Evolutionary conservation across 2,797 vertebrate species (phyloP), one percentile per base, ranked within the genome.

Genomic region (Gastrophryne carolinensis): DNA sequence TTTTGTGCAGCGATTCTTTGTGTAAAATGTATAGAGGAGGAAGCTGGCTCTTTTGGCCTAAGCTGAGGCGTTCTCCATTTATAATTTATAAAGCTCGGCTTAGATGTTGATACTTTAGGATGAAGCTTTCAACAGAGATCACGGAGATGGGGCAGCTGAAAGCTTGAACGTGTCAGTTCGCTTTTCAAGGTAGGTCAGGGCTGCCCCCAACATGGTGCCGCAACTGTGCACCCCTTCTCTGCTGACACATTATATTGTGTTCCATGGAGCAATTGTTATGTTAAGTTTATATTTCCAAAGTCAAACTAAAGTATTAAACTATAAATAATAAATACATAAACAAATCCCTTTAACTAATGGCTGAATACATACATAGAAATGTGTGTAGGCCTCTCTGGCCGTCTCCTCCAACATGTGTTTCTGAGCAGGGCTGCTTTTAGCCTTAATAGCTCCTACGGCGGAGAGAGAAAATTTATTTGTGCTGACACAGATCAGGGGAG

Each of bases 51-150:
- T 61, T 29, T 61, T 41, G 12, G 10, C 27, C 41, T 49, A 15
- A 60, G 52, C 61, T 52, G 69, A 34, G 54, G 56, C 41, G 32
- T 72, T 50, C 39, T 61, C 69, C 69, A 61, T 72, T 37, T 61
- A 61, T 72, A 72, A 61, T 72, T 72, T 13, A 72, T 61, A 61
- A 72, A 56, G 69, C 41, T 58, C 27, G 41, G 54, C 68, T 71
- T 60, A 71, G 68, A 71, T 71, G 56, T 60, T 13, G 12, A 34
- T 19, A 24, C 69, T 37, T 21, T 70, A 44, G 54, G 24, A 34
- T 47, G 67, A 58, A 57, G 67, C 67, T 70, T 72, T 72, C 54
- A 72, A 61, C 37, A 58, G 39, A 50, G 69, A 50, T 72, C 69
- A 61, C 9, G 11, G 4, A 49, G 56, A 50, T 9, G 2, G 56